These are phyloP conservation scores for Hipposideros larvatus DNA, from an alignment of 2,797 vertebrate species.

Conservation along the genomic window DNA sequence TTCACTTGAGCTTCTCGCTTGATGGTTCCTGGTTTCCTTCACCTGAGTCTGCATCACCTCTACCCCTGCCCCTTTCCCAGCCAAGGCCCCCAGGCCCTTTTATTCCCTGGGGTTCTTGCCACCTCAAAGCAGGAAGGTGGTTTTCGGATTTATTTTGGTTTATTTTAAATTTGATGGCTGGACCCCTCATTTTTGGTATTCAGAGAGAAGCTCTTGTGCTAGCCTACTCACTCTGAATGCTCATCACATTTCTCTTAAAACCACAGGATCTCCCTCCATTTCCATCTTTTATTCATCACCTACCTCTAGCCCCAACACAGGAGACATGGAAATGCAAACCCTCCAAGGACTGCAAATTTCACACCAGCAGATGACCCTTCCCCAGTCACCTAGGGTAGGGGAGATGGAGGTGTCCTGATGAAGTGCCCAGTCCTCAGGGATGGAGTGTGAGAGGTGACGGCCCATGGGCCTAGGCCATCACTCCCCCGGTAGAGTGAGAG, in stretches of 20 bases:
- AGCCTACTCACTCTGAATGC: conserved; percentile 80
- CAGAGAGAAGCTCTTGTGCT: conserved; percentile 58
- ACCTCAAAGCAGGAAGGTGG: conserved; percentile 65
- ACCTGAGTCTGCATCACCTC: not conserved
- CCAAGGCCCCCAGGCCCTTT: not conserved
- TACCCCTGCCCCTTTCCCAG: not conserved
- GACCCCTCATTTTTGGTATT: conserved; percentile 82
- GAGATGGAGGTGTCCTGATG: conserved; percentile 71
- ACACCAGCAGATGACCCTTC: conserved; percentile 83
- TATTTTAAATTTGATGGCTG: conserved; percentile 72
- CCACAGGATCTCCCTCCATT: conserved; percentile 79
- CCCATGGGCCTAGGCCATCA: not conserved
- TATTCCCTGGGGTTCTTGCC: not conserved
- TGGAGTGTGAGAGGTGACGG: not conserved
- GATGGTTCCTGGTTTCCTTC: not conserved
- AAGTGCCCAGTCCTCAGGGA: conserved; percentile 51
- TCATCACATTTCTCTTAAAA: conserved; percentile 84
- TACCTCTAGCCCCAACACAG: conserved; percentile 79
- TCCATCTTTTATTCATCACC: conserved; percentile 91
- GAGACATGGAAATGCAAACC: conserved; percentile 84
- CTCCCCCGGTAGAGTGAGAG: not conserved
- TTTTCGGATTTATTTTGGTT: conserved; percentile 69
- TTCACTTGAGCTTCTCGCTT: not conserved
- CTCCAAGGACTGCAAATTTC: conserved; percentile 81
- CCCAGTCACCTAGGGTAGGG: not conserved